Evolutionary conservation across 1,140 invertebrate species (phyloP), one percentile per base, ranked within the genome.

Genomic region (Panonychus citri): DNA sequence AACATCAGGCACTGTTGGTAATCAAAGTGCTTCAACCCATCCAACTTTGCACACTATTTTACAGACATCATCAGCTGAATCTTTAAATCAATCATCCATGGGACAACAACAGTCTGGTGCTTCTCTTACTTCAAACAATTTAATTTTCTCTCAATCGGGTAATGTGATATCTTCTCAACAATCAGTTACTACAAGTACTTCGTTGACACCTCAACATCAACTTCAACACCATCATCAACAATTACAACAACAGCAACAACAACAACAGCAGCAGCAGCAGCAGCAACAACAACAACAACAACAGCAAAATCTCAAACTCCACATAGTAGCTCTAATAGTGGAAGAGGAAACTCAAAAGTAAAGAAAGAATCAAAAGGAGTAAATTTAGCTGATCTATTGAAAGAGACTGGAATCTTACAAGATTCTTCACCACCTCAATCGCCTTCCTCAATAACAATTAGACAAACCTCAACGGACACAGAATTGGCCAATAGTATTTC

Each of bases 371-470:
- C 25, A 3, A 50, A 43, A 51, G 17, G 56, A 21, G 37, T 65
- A 12, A 65, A 65, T 58, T 55, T 65, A 52, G 64, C 61, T 52
- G 64, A 65, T 26, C 30, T 65, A 13, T 56, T 65, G 25, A 65
- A 64, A 58, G 62, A 65, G 50, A 57, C 57, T 53, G 64, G 64
- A 19, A 65, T 65, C 40, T 56, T 65, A 27, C 57, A 59, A 26
- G 62, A 61, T 4, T 57, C 34, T 21, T 53, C 48, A 26, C 59
- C 59, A 26, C 59, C 59, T n/a, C 34, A 57, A 26, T 60, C 59
- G 26, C 59, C 59, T 2, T 40, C 49, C 19, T 27, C 37, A 26
- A 17, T 40, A 17, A 30, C 30, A 13, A 57, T 50, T 25, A 34
- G 21, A 25, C 25, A 17, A 54, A 24, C 21, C 51, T n/a, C 37